Evolutionary conservation across 2,888 invertebrate genomes (phyloP).

Genomic region (Diadegma fenestrale): DNA sequence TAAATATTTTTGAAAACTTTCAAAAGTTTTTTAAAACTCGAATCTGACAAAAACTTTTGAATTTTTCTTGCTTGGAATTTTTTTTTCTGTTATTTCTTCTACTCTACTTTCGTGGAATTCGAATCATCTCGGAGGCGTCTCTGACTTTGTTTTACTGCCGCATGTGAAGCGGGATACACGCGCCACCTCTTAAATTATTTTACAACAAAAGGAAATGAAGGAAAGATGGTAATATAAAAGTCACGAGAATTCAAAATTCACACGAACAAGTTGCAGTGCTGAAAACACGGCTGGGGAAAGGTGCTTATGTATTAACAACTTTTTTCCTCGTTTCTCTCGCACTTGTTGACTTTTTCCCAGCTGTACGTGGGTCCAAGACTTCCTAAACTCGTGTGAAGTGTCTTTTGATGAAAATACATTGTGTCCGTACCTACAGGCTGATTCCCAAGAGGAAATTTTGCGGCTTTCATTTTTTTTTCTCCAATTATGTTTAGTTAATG

Average conservation of each 20-base stretch:
- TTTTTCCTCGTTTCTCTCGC: constrained; percentile 43
- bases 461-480: background rate
- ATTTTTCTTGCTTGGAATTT: background rate
- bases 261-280: constrained; percentile 42
- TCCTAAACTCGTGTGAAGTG: constrained; percentile 52
- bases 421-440: background rate
- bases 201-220: constrained; percentile 41
- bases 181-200: constrained; percentile 53
- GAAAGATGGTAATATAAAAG: background rate
- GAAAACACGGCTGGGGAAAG: constrained; percentile 21
- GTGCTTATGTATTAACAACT: constrained; percentile 31
- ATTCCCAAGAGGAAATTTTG: background rate
- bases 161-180: constrained; percentile 73
- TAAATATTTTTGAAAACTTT: too few species aligned
- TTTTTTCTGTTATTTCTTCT: background rate
- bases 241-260: constrained; percentile 44
- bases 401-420: constrained; percentile 29
- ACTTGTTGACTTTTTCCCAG: constrained; percentile 36
- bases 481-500: background rate
- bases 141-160: constrained; percentile 28
- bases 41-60: background rate
- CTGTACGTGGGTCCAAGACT: background rate
- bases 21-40: background rate
- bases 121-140: background rate
- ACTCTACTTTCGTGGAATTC: background rate